Evolutionary conservation across 2,113 vertebrate genomes (phyloP).

Genomic region (Colossoma macropomum): DNA sequence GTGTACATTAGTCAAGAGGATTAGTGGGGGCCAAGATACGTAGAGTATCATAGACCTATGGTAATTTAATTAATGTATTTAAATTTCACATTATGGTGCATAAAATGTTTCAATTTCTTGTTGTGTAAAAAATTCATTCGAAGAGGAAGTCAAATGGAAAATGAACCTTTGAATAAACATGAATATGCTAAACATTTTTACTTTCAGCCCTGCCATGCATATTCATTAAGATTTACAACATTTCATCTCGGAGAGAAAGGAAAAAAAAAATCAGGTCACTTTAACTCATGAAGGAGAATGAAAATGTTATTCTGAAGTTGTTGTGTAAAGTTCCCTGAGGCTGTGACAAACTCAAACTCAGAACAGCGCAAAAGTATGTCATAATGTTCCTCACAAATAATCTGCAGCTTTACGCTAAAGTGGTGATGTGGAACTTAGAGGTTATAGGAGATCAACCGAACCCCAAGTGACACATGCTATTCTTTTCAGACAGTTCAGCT

Average conservation of each 20-base stretch:
- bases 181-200: slow-evolving; percentile 51
- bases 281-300: slow-evolving; percentile 33
- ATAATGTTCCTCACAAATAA: slow-evolving; percentile 1
- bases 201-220: slow-evolving; percentile 26
- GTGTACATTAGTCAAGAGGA: not conserved
- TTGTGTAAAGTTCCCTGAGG: not conserved
- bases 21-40: not conserved
- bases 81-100: not conserved
- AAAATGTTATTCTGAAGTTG: slow-evolving; percentile 1
- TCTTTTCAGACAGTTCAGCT: not conserved
- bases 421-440: not conserved
- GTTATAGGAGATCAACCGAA: not conserved
- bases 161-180: slow-evolving; percentile 46
- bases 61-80: not conserved
- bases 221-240: slow-evolving; percentile 38
- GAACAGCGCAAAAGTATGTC: not conserved
- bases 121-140: slow-evolving; percentile 8
- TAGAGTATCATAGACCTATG: not conserved
- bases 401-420: not conserved
- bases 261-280: slow-evolving; percentile 32
- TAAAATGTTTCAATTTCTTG: slow-evolving; percentile 16
- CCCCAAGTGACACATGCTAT: not conserved
- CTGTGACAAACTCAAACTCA: not conserved
- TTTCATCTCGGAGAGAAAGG: slow-evolving; percentile 30
- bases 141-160: slow-evolving; percentile 13